phyloP scores from a whole-genome alignment of 2,888 invertebrate genomes.

The Apodemia zela region DNA sequence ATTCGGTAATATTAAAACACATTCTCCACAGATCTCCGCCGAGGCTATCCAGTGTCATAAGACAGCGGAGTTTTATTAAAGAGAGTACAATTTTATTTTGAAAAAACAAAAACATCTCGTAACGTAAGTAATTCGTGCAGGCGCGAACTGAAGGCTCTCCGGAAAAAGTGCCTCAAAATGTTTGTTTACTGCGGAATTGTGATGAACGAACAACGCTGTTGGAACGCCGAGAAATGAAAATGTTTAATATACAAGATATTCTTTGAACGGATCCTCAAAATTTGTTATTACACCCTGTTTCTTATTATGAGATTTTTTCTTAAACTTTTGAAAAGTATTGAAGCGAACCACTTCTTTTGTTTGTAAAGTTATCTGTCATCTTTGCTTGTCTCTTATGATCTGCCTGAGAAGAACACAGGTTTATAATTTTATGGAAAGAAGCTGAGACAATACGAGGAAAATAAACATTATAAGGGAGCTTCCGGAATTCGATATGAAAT shows the following conservation, averaged over 20 bases:
- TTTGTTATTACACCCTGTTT: constrained; percentile 8
- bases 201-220: constrained; percentile 5
- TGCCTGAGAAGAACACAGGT: not conserved
- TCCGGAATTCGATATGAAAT: too few relatives aligned
- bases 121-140: constrained; percentile 13
- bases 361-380: not conserved
- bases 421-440: too few relatives aligned
- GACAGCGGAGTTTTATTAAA: constrained; percentile 5
- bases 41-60: not conserved
- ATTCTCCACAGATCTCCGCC: not conserved
- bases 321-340: not conserved
- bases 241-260: constrained; percentile 9
- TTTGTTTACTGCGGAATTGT: constrained; percentile 6
- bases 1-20: not conserved
- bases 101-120: constrained; percentile 14
- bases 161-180: constrained; percentile 6
- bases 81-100: constrained; percentile 13
- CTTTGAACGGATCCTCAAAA: constrained; percentile 11
- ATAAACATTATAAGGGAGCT: too few relatives aligned
- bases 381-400: not conserved
- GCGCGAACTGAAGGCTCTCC: constrained; percentile 6
- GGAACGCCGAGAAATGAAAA: constrained; percentile 4
- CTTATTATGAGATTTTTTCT: not conserved
- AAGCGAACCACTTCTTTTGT: not conserved
- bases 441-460: too few relatives aligned